These are phyloP conservation scores for Epicampocera succincta DNA, from an alignment of 2,888 invertebrate genomes.

Conservation along the genomic window DNA sequence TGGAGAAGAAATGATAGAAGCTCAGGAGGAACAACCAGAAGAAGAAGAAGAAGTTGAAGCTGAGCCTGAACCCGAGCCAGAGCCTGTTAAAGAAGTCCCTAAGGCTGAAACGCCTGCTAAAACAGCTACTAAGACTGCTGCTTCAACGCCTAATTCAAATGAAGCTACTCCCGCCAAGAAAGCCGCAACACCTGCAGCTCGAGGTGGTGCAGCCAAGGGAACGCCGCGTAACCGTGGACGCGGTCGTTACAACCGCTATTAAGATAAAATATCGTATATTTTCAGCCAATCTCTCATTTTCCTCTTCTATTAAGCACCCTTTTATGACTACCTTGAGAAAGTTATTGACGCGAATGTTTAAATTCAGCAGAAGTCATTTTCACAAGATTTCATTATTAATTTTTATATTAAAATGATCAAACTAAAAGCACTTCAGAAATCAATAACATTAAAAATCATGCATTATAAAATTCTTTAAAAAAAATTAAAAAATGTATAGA, in stretches of 20 bases:
- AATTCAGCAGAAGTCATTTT: constrained; percentile 69
- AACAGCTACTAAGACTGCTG: constrained; percentile 71
- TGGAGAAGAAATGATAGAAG: constrained; percentile 77
- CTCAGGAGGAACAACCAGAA: constrained; percentile 72
- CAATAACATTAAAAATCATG: constrained; percentile 38
- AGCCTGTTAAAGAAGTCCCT: constrained; percentile 71
- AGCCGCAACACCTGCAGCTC: constrained; percentile 71
- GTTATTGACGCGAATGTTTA: constrained; percentile 68
- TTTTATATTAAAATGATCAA: constrained; percentile 53
- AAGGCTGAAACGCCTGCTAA: constrained; percentile 71
- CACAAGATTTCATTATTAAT: constrained; percentile 51
- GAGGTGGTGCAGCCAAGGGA: constrained; percentile 76
- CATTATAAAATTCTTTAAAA: not conserved
- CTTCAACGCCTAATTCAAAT: constrained; percentile 72
- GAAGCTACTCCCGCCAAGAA: constrained; percentile 82
- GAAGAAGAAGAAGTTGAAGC: constrained; percentile 72
- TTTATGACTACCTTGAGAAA: constrained; percentile 45
- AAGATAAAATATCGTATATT: constrained; percentile 61
- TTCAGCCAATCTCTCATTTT: not conserved
- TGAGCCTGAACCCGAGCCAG: constrained; percentile 72
- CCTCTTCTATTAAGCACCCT: constrained; percentile 31
- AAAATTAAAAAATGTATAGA: constrained; percentile 1
- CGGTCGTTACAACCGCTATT: constrained; percentile 81
- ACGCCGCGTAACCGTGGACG: constrained; percentile 80
- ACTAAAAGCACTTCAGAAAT: constrained; percentile 22